phyloP scores from a whole-genome alignment of 2,888 invertebrate genomes.

The Schizotus pectinicornis region DNA sequence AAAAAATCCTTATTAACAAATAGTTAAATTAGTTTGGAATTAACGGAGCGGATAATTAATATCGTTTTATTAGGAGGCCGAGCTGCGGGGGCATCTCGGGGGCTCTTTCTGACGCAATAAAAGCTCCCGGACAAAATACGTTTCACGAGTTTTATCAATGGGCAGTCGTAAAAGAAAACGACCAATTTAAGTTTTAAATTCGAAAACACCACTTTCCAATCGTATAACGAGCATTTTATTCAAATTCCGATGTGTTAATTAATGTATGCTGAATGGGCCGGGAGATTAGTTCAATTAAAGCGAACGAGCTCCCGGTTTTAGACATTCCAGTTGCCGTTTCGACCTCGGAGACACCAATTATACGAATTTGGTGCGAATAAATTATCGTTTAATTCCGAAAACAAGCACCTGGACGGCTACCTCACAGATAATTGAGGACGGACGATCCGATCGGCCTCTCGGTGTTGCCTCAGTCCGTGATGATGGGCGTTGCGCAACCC shows the following conservation, averaged over 20 bases:
- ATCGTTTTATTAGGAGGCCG: slow-evolving; percentile 15
- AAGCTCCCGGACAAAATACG: slow-evolving; percentile 39
- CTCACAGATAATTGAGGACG: slow-evolving; percentile 37
- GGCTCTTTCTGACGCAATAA: slow-evolving; percentile 31
- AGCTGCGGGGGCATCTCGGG: no score
- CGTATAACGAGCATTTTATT: slow-evolving; percentile 58
- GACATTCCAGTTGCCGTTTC: slow-evolving; percentile 52
- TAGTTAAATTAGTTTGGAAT: slow-evolving; percentile 44
- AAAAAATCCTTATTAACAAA: slow-evolving; percentile 31
- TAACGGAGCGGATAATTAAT: slow-evolving; percentile 37
- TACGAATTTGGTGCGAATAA: slow-evolving; percentile 55
- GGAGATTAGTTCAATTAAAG: slow-evolving; percentile 57
- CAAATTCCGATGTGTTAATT: slow-evolving; percentile 60
- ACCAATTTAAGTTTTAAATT: slow-evolving; percentile 41
- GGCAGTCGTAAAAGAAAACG: slow-evolving; percentile 39
- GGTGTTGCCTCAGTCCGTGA: slow-evolving; percentile 6
- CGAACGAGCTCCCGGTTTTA: slow-evolving; percentile 57
- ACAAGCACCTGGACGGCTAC: slow-evolving; percentile 51
- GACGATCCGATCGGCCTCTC: slow-evolving; percentile 4
- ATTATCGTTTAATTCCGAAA: slow-evolving; percentile 52
- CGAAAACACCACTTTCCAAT: slow-evolving; percentile 54
- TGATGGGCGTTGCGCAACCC: no score
- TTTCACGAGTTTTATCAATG: slow-evolving; percentile 41
- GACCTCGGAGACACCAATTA: slow-evolving; percentile 55
- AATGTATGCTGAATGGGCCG: slow-evolving; percentile 54